phyloP scores from a whole-genome alignment of 2,888 invertebrate species.

The Leptopilina drosophilae region DNA sequence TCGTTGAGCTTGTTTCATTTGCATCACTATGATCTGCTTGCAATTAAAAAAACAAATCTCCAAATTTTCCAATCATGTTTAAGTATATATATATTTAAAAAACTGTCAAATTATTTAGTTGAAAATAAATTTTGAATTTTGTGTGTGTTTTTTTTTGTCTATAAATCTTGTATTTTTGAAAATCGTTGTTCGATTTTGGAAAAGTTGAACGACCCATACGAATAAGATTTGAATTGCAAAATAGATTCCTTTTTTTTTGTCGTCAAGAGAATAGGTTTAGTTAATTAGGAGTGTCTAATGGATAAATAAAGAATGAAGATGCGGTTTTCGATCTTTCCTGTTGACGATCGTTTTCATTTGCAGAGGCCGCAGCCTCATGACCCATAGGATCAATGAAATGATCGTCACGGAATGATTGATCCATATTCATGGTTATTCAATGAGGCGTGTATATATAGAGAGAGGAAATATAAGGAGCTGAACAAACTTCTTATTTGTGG shows the following conservation, averaged over 20 bases:
- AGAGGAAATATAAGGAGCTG: slow-evolving; percentile 49
- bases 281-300: neutral
- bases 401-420: slow-evolving; percentile 62
- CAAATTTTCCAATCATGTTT: neutral
- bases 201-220: no score
- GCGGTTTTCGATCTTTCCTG: slow-evolving; percentile 34
- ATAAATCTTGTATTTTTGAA: no score
- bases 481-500: slow-evolving; percentile 48
- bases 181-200: no score
- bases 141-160: no score
- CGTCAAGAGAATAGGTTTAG: neutral
- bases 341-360: slow-evolving; percentile 50
- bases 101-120: no score
- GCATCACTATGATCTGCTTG: neutral
- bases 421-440: slow-evolving; percentile 67
- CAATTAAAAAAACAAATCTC: neutral
- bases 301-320: slow-evolving; percentile 22
- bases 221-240: no score
- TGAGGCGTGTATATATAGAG: slow-evolving; percentile 48
- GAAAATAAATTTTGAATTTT: no score
- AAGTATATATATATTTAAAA: no score
- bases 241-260: neutral
- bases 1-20: neutral
- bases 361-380: slow-evolving; percentile 67
- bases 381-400: slow-evolving; percentile 73